Percentiles rank a stretch among this genome's conserved stretches.
Evolutionary conservation across 2,113 vertebrate genomes (phyloP).

Genomic region (Tragulus kanchil): DNA sequence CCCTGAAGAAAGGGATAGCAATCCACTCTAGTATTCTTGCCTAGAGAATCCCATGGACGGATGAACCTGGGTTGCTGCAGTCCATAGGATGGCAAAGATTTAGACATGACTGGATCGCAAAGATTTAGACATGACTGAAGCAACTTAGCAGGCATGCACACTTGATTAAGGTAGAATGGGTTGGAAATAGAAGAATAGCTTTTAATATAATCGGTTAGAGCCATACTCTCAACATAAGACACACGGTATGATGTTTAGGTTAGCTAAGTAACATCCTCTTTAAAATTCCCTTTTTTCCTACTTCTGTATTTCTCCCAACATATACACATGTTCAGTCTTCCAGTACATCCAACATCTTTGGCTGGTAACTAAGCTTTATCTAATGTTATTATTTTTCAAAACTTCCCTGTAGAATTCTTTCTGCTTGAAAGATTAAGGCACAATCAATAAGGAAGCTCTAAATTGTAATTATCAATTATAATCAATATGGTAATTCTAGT

Average conservation of each 20-base stretch:
- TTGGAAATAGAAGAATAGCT: not conserved
- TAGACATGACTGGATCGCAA: too few relatives aligned
- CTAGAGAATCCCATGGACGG: too few relatives aligned
- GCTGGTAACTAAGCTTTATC: slow-evolving; percentile 38
- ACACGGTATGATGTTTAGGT: not conserved
- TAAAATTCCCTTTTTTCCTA: not conserved
- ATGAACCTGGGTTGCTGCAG: too few relatives aligned
- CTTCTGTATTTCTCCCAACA: not conserved
- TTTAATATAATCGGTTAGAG: slow-evolving; percentile 19
- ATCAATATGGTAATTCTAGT: not conserved
- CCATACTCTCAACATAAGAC: not conserved
- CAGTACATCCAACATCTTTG: not conserved
- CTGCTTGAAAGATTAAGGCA: not conserved
- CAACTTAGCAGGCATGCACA: too few relatives aligned
- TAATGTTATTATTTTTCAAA: slow-evolving; percentile 52
- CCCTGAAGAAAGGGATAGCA: too few relatives aligned
- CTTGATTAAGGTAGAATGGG: not conserved
- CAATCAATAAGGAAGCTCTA: slow-evolving; percentile 31
- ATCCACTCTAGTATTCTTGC: too few relatives aligned
- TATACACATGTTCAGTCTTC: not conserved
- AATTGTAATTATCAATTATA: slow-evolving; percentile 54
- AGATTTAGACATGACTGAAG: too few relatives aligned
- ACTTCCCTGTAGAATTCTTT: slow-evolving; percentile 31
- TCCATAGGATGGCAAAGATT: too few relatives aligned
- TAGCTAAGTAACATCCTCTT: not conserved